Evolutionary conservation across 2,888 invertebrate genomes (phyloP).

Genomic region (Coleophora deauratella): DNA sequence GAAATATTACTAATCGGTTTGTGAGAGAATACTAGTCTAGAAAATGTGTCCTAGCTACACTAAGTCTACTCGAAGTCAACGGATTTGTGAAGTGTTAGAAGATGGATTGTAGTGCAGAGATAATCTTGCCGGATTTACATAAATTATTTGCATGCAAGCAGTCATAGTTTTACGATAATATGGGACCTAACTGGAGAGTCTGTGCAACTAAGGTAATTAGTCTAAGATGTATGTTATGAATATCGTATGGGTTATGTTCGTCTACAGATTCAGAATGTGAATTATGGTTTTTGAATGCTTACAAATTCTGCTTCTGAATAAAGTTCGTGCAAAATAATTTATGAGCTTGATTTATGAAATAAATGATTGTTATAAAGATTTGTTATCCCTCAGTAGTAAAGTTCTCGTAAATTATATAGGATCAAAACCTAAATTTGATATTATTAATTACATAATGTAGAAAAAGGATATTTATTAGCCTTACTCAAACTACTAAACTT

Average conservation of each 20-base stretch:
- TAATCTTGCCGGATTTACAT: constrained; percentile 46
- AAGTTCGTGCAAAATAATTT: constrained; percentile 8
- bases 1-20: constrained; percentile 9
- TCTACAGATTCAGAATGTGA: background rate
- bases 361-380: constrained; percentile 34
- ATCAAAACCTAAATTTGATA: too few species aligned
- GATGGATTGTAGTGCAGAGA: constrained; percentile 13
- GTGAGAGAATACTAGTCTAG: constrained; percentile 28
- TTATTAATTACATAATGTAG: too few species aligned
- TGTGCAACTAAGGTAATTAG: constrained; percentile 23
- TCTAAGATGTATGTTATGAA: constrained; percentile 13
- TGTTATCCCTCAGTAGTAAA: constrained; percentile 47
- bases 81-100: background rate
- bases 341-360: constrained; percentile 38
- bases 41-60: too few species aligned
- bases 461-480: too few species aligned
- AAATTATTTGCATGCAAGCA: constrained; percentile 29
- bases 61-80: background rate
- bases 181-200: constrained; percentile 57
- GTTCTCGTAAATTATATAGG: constrained; percentile 44
- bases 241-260: constrained; percentile 5
- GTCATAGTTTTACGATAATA: constrained; percentile 36
- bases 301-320: background rate
- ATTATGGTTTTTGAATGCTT: background rate
- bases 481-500: too few species aligned